Conservation (phyloP, 2,888 invertebrate species). For the Tholera decimalis region DNA sequence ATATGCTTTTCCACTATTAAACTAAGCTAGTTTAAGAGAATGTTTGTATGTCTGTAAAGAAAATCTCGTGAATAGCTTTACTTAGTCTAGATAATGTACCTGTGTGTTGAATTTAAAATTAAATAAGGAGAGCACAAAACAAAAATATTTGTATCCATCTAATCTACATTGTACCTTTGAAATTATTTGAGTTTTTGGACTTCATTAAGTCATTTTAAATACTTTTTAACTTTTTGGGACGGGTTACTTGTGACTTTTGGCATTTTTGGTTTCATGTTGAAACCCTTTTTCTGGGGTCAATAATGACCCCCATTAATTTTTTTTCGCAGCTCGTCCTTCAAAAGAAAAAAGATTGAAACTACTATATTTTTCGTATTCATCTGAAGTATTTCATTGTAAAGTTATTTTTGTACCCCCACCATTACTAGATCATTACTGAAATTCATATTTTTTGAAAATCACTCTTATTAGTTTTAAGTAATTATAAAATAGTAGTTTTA, state of each 20-base stretch:
- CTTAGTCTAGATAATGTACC: slow-evolving; percentile 46
- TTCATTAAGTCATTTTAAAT: slow-evolving; percentile 3
- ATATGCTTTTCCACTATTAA: slow-evolving; percentile 51
- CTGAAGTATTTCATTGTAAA: slow-evolving; percentile 25
- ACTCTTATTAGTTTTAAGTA: slow-evolving; percentile 41
- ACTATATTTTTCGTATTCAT: background rate
- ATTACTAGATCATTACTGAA: slow-evolving; percentile 35
- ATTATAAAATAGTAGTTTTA: background rate
- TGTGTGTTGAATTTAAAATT: slow-evolving; percentile 45
- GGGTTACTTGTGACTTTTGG: too few species aligned
- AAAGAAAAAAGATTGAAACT: slow-evolving; percentile 11
- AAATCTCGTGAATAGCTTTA: slow-evolving; percentile 60
- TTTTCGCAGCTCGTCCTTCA: background rate
- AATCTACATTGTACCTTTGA: slow-evolving; percentile 46
- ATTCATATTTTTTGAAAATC: slow-evolving; percentile 55
- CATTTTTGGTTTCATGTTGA: too few species aligned
- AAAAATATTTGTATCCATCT: slow-evolving; percentile 47
- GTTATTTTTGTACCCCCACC: slow-evolving; percentile 54
- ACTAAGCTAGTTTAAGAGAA: slow-evolving; percentile 30
- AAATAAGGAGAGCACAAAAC: slow-evolving; percentile 45
- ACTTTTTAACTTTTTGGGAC: slow-evolving; percentile 8
- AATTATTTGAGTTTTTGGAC: slow-evolving; percentile 26
- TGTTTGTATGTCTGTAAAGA: slow-evolving; percentile 43
- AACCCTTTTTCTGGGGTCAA: too few species aligned
- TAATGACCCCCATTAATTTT: too few species aligned